A percentile compares a stretch with the other conserved stretches of the same genome.
These are phyloP conservation scores for Melipona quadrifasciata DNA, from an alignment of 1,140 invertebrate genomes.

Conservation along the genomic window DNA sequence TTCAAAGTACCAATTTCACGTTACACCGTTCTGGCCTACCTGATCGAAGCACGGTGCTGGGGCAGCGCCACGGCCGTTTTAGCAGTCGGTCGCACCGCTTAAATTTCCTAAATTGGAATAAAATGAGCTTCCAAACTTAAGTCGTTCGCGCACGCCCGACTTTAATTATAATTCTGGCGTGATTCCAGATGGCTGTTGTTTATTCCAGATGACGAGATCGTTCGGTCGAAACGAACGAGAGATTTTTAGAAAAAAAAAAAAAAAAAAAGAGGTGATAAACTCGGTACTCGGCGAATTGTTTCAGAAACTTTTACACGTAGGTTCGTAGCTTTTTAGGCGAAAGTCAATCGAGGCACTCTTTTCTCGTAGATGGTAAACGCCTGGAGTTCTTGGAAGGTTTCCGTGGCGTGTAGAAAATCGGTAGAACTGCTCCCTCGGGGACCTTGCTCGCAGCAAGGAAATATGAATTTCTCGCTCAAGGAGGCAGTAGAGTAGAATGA, in stretches of 20 bases:
- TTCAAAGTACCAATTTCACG: conserved; percentile 82
- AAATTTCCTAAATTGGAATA: conserved; percentile 70
- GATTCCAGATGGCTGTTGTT: neutral
- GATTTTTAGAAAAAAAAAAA: too few species aligned
- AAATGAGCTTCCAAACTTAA: conserved; percentile 64
- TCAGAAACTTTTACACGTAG: too few species aligned
- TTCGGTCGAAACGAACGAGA: neutral
- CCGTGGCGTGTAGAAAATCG: conserved; percentile 11
- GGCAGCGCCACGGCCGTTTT: conserved; percentile 24
- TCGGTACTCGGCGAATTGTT: too few species aligned
- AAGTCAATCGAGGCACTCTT: too few species aligned
- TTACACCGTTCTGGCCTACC: conserved; percentile 74
- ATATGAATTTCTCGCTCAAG: conserved; percentile 52
- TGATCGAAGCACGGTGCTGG: conserved; percentile 32
- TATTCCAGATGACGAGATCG: neutral
- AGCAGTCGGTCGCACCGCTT: conserved; percentile 58
- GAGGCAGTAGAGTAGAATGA: neutral
- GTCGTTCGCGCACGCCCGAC: neutral
- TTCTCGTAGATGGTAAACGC: conserved; percentile 11
- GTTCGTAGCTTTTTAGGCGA: too few species aligned
- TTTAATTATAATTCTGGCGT: conserved; percentile 58
- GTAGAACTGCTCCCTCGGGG: conserved; percentile 14
- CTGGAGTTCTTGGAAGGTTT: neutral
- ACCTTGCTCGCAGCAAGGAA: conserved; percentile 12
- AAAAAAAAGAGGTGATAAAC: too few species aligned